A percentile compares a stretch with the other conserved stretches of the same genome.
phyloP scores from a whole-genome alignment of 2,797 vertebrate genomes.

The Neosalanx taihuensis region DNA sequence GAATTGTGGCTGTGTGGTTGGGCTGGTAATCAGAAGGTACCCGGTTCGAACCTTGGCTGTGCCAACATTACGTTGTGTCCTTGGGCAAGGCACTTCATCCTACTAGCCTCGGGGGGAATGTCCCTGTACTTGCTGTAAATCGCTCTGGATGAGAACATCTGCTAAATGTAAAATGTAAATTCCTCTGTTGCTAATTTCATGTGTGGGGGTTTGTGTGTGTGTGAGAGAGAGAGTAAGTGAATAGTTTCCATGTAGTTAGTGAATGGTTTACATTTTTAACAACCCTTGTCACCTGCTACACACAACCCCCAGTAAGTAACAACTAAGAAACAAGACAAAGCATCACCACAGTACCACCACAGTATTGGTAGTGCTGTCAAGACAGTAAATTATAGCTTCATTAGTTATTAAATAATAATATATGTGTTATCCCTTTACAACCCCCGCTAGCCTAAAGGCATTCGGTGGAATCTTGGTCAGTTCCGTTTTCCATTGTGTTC shows the following conservation, averaged over 20 bases:
- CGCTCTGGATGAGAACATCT: no score
- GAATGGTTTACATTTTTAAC: neutral
- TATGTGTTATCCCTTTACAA: neutral
- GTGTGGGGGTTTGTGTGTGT: neutral
- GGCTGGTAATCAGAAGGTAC: no score
- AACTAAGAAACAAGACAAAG: neutral
- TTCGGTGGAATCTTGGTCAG: slow-evolving; percentile 1
- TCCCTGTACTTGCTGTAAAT: no score
- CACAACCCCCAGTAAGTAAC: neutral
- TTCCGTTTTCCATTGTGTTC: neutral
- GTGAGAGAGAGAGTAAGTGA: no score
- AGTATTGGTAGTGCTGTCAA: neutral
- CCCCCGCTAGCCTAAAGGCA: neutral
- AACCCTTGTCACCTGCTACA: neutral
- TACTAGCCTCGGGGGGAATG: no score
- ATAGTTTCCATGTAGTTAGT: neutral
- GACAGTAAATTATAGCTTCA: neutral
- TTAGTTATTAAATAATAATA: neutral
- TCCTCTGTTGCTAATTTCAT: neutral
- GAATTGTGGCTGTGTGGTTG: no score
- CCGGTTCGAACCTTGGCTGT: no score
- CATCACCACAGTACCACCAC: neutral
- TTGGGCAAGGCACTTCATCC: no score
- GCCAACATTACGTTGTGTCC: no score
- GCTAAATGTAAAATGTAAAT: neutral